Evolutionary conservation across 2,113 vertebrate species (phyloP), one percentile per base, ranked within the genome.

Genomic region (Natator depressus): DNA sequence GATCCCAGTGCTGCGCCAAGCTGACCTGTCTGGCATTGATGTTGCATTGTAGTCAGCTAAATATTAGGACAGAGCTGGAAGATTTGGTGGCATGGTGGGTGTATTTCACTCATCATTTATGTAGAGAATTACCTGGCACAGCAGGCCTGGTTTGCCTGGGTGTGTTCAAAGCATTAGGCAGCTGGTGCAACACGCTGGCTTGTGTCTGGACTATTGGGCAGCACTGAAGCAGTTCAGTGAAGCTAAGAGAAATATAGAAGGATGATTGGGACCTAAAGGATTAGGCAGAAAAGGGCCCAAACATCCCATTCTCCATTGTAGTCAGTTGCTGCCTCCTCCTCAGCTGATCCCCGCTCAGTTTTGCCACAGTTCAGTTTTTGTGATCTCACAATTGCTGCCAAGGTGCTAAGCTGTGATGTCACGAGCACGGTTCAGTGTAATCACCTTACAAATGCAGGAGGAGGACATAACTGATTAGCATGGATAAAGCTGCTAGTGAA

Each of bases 351-450:
- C 78, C 79, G 82, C 72, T 57, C 3, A 0, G 1, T 79, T 94
- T 80, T 87, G 31, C 84, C 72, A 75, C 29, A 55, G 80, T 80
- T 95, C 87, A 31, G 27, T 82, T 91, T 53, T 92, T 89, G 46
- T 50, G 90, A 90, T 87, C 53, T 78, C 85, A 42, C 91, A 94
- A 86, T 94, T 93, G 78, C 78, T 94, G 85, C 91, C 93, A 84
- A 78, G 35, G 78, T 84, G 84, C 86, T 83, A 75, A 92, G 87
- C 79, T 89, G 72, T 20, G 62, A 82, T 75, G 46, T 94, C 57
- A 80, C 0, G 9, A 82, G 76, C n/a, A 16, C 6, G 4, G 51
- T 62, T 93, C 59, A 19, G 24, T 88, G 42, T 82, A 94, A 93
- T 95, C 55, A 69, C 49, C 27, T 49, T 57, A 82, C 62, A 94